Evolutionary conservation across 2,888 invertebrate genomes (phyloP), one percentile per base, ranked within the genome.

Genomic region (Trichogramma evanescens): DNA sequence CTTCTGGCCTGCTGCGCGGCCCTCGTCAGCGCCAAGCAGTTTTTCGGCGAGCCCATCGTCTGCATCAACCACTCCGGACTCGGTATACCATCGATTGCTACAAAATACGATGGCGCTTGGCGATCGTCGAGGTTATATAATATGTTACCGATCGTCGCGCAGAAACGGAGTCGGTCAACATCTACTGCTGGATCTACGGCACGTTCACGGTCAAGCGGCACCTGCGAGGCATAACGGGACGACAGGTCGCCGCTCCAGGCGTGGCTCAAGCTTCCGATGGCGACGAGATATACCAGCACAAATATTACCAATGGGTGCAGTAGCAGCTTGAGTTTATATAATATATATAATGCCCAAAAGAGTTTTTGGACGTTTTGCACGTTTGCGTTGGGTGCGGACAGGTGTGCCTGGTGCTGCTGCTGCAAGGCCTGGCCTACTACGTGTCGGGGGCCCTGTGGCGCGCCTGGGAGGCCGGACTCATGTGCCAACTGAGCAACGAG

Each of bases 121-220:
- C 50, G 48, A 52, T 56, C 52, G 54, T 39, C 40, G 45, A 46
- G 59, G 39, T 57, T 51, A 51, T 49, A 39, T 56, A 61, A 51
- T 50, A 43, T 59, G 56, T 13, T 13, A 13, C 13, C 13, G 13
- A 13, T 13, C 13, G 13, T 26, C 2, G 26, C 26, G 26, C 50
- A 65, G 82, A 85, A 54, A 82, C 81, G 63, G 85, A 86, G 54
- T 83, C 86, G 41, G 80, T 90, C 6, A 87, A 91, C 69, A 86
- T 86, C 57, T 90, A 85, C 74, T 91, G 91, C 77, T 91, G 90
- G 90, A 88, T 89, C 64, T 84, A 86, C 74, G 88, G 89, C 53
- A 89, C 88, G 4, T 89, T 84, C 66, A 87, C 87, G 9, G 73
- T 76, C 8, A 66, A 68, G n/a, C 71, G 73, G 40, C 72, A 75